These are phyloP conservation scores for Shargacucullia verbasci DNA, from an alignment of 2,888 invertebrate species.

Conservation along the genomic window DNA sequence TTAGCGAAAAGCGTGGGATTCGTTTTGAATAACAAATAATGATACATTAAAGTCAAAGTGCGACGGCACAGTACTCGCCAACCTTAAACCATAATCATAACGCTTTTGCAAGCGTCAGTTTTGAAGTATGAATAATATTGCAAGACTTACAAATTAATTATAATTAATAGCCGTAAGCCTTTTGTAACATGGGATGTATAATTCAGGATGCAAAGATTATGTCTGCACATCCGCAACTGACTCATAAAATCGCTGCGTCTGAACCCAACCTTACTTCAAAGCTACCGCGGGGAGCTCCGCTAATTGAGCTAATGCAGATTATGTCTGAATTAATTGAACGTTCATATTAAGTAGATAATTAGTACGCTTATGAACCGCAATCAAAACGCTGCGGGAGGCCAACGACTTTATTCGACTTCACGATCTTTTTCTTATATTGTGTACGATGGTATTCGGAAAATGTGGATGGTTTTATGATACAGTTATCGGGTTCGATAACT, in stretches of 20 bases:
- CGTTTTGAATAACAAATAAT: no score
- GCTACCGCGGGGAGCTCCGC: conserved; percentile 23
- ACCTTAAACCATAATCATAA: no score
- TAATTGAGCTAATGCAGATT: conserved; percentile 40
- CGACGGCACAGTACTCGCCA: no score
- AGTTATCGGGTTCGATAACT: no score
- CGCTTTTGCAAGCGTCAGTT: no score
- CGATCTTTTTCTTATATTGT: conserved; percentile 21
- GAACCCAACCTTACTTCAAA: conserved; percentile 16
- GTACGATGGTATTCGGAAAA: conserved; percentile 7
- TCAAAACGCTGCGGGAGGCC: conserved; percentile 41
- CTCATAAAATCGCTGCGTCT: conserved; percentile 5
- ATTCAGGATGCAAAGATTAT: not conserved
- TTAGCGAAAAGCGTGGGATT: no score
- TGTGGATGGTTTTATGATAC: no score
- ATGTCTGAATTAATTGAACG: conserved; percentile 49
- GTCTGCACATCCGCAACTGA: not conserved
- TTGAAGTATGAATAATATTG: no score
- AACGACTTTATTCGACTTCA: conserved; percentile 10
- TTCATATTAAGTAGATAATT: conserved; percentile 43
- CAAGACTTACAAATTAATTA: no score
- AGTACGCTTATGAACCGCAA: conserved; percentile 26
- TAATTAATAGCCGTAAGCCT: no score
- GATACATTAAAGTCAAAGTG: no score
- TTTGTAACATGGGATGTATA: no score